Evolutionary conservation across 2,888 invertebrate species (phyloP), one percentile per base, ranked within the genome.

Genomic region (Pollenia angustigena): DNA sequence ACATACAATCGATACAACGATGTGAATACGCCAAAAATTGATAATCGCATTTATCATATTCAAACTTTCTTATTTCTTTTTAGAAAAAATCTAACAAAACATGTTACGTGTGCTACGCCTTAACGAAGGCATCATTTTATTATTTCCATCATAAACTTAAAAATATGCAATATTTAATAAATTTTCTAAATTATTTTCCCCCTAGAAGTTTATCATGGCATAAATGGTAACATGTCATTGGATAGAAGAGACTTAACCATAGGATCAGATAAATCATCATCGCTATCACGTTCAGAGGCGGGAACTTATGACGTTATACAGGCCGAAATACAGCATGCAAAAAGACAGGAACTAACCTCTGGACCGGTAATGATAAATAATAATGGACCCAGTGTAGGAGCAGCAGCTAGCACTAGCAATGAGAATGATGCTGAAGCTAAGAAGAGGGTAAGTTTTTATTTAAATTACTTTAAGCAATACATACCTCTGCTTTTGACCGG

Each of bases 151-250:
- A 8, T 18, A 50, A 7, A 1, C 23, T 12, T 10, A 11, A 50
- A 50, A 46, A 1, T 76, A 56, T 64, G 52, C 48, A 12, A 16
- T 10, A 23, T 18, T 62, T 69, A 44, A 16, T 16, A 14, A 48
- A 50, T 16, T 32, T n/a, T 7, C n/a, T 18, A 16, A n/a, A 48
- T 46, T 42, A 10, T 44, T 66, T 71, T 48, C 66, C 42, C 4
- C 50, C 62, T 69, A 93, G 93, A 93, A 87, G 90, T 90, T 40
- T 93, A 93, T 87, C 92, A 93, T 88, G 93, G 93, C 75, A 93
- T 93, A 87, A 93, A 93, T 89, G 93, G 93, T 64, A 93, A 93
- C 46, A 92, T 93, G 90, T 93, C 93, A 8, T 88, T 93, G 86
- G 93, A 93, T 90, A 91, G 93, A n/a, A 91, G 93, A 16, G 93